Evolutionary conservation across 2,888 invertebrate genomes (phyloP).

Genomic region (Melanostoma scalare): DNA sequence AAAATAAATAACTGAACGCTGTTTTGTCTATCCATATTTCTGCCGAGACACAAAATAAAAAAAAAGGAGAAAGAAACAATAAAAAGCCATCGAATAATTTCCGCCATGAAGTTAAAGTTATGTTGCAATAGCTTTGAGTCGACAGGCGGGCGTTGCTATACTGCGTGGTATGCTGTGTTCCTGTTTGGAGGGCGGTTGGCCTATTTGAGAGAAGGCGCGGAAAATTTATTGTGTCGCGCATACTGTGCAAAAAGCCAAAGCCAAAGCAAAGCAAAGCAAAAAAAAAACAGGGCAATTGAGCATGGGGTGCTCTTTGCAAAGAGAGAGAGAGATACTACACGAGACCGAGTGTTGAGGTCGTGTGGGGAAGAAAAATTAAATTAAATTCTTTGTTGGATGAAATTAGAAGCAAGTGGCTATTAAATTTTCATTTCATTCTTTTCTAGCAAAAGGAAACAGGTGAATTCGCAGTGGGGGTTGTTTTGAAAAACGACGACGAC

Average conservation of each 20-base stretch:
- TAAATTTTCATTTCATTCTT: constrained; percentile 70
- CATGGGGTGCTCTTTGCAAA: constrained; percentile 1
- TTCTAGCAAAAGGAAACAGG: constrained; percentile 44
- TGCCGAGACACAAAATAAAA: constrained; percentile 20
- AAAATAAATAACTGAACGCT: constrained; percentile 2
- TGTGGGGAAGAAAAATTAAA: constrained; percentile 59
- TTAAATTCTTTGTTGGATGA: constrained; percentile 70
- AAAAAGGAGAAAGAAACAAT: constrained; percentile 39
- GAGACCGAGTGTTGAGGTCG: constrained; percentile 2
- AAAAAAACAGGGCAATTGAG: constrained; percentile 17
- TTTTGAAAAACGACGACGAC: neutral
- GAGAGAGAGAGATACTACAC: constrained; percentile 4
- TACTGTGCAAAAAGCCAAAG: constrained; percentile 46
- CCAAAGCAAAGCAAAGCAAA: constrained; percentile 23
- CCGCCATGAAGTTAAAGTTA: constrained; percentile 63
- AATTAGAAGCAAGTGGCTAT: constrained; percentile 72
- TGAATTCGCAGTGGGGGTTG: constrained; percentile 34
- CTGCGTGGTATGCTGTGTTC: neutral
- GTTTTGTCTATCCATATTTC: constrained; percentile 61
- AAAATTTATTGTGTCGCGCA: constrained; percentile 69
- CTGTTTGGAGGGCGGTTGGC: constrained; percentile 18
- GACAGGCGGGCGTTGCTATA: constrained; percentile 22
- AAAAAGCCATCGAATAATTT: constrained; percentile 61
- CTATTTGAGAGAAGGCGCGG: constrained; percentile 44
- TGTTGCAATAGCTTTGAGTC: constrained; percentile 64